Evolutionary conservation across 2,888 invertebrate species (phyloP).

Genomic region (Cyaniris semiargus): DNA sequence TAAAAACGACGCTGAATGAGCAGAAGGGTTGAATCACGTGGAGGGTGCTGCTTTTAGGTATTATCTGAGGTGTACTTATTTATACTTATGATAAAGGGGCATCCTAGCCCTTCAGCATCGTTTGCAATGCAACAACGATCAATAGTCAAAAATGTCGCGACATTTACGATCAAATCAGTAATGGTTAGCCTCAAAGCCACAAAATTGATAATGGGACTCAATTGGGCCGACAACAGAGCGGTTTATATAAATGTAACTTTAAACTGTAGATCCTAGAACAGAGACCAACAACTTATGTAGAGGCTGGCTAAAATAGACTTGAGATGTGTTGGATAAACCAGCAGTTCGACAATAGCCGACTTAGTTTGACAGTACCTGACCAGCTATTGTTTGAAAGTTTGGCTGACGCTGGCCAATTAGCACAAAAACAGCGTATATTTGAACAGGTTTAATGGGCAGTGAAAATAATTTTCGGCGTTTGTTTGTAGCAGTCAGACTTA

Average conservation of each 20-base stretch:
- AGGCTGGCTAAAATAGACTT: neutral
- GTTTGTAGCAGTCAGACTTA: constrained; percentile 16
- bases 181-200: neutral
- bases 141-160: neutral
- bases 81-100: neutral
- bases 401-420: constrained; percentile 1
- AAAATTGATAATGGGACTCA: neutral
- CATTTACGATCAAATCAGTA: no score
- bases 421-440: neutral
- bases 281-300: neutral
- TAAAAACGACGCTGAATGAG: constrained; percentile 4
- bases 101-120: neutral
- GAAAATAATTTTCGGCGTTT: constrained; percentile 17
- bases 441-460: constrained; percentile 18
- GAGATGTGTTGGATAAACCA: neutral
- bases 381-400: neutral
- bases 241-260: no score
- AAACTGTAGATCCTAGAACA: neutral
- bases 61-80: neutral
- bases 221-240: no score
- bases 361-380: constrained; percentile 2
- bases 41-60: neutral
- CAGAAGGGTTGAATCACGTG: neutral
- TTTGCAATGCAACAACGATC: neutral
- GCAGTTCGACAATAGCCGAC: neutral